Conservation (phyloP, 2,113 vertebrate species). For the Ellobius talpinus region DNA sequence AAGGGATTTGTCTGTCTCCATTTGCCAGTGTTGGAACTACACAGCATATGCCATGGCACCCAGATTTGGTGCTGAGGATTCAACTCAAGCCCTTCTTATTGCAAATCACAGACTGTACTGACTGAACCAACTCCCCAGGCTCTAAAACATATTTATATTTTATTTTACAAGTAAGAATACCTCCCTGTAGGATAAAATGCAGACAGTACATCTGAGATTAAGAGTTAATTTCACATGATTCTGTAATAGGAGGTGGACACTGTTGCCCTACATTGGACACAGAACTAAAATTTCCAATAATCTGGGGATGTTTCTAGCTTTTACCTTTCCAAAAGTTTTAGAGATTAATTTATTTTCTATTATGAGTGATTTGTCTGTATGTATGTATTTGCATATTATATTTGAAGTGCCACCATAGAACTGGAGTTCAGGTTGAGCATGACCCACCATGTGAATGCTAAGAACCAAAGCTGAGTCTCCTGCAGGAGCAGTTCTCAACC, state of each 20-base stretch:
- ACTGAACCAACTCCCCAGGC: neutral
- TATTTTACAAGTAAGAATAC: neutral
- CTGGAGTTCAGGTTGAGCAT: neutral
- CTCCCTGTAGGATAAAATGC: neutral
- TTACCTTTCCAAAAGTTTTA: neutral
- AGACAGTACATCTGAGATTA: neutral
- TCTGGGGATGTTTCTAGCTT: neutral
- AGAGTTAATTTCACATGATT: neutral
- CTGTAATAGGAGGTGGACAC: neutral
- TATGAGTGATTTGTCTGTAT: neutral
- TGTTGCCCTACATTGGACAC: neutral
- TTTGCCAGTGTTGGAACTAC: neutral
- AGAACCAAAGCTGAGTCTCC: neutral
- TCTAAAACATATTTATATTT: neutral
- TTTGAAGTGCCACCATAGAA: neutral
- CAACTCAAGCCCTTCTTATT: too few species aligned
- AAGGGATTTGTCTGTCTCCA: neutral
- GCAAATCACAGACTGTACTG: neutral
- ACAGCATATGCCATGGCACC: neutral
- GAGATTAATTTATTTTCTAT: neutral
- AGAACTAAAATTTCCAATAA: slow-evolving; percentile 1
- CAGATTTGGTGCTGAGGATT: neutral
- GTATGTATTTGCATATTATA: neutral
- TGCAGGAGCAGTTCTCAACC: neutral
- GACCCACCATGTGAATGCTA: neutral